A percentile compares a stretch with the other conserved stretches of the same genome.
phyloP scores from a whole-genome alignment of 2,888 invertebrate genomes.

The Agonum fuliginosum region DNA sequence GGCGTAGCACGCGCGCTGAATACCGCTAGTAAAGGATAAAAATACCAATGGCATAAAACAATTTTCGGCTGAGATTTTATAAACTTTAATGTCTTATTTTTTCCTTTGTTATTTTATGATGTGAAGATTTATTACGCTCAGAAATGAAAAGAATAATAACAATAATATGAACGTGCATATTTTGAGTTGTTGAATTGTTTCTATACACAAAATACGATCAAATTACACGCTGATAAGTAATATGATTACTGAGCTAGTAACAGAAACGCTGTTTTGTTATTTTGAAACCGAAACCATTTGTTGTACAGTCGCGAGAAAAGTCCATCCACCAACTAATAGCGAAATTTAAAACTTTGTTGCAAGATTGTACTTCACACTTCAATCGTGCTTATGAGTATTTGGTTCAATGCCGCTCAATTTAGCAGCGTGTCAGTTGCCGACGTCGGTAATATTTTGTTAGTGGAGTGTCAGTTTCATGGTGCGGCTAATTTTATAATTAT shows the following conservation, averaged over 20 bases:
- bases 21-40: no score
- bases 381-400: no score
- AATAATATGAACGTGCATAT: neutral
- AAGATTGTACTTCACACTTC: no score
- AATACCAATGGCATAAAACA: neutral
- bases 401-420: no score
- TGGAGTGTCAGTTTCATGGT: no score
- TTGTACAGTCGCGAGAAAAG: neutral
- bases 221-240: slow-evolving; percentile 41
- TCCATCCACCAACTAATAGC: no score
- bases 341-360: no score
- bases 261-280: neutral
- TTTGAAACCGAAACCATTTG: neutral
- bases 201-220: slow-evolving; percentile 25
- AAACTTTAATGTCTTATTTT: no score
- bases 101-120: neutral
- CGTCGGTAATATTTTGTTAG: no score
- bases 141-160: neutral
- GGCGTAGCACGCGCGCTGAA: no score
- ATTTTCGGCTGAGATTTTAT: neutral
- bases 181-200: slow-evolving; percentile 9
- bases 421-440: no score
- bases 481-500: no score
- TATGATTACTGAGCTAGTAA: slow-evolving; percentile 42
- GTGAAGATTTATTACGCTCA: neutral